Evolutionary conservation across 1,140 invertebrate species (phyloP).

Genomic region (Eufriesea mexicana): DNA sequence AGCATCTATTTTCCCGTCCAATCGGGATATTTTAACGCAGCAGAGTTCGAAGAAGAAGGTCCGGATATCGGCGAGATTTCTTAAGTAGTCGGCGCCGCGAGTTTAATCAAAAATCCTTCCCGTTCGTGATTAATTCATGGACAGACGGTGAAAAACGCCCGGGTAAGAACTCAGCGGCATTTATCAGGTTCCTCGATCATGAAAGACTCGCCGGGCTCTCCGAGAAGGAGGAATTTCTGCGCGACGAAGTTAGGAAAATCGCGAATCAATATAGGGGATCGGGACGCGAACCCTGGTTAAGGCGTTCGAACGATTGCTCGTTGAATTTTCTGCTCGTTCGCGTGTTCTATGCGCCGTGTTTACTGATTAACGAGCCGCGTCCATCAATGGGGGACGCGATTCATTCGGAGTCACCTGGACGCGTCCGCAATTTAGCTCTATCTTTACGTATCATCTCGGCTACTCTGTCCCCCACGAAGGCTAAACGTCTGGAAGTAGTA

Average conservation of each 20-base stretch:
- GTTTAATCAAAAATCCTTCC: slow-evolving; percentile 7
- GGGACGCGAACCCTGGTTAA: background rate
- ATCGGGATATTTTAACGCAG: background rate
- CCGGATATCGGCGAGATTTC: background rate
- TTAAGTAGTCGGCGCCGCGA: background rate
- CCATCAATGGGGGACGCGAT: background rate
- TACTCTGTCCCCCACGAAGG: background rate
- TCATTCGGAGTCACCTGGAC: background rate
- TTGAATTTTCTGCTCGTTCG: background rate
- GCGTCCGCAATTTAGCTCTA: background rate
- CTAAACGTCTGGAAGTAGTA: slow-evolving; percentile 55
- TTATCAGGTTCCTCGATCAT: background rate
- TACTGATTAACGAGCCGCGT: background rate
- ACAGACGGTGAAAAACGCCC: background rate
- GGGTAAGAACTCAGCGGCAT: background rate
- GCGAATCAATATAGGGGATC: background rate
- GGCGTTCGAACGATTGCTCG: background rate
- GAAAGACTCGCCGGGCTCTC: fast-evolving
- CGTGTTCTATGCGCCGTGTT: background rate
- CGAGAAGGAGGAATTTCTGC: background rate
- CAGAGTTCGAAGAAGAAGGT: slow-evolving; percentile 3
- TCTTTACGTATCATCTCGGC: slow-evolving; percentile 10
- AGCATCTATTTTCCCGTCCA: background rate
- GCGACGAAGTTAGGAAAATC: background rate
- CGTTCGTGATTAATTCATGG: background rate